phyloP scores from a whole-genome alignment of 1,140 invertebrate genomes.

The Asbolus verrucosus region DNA sequence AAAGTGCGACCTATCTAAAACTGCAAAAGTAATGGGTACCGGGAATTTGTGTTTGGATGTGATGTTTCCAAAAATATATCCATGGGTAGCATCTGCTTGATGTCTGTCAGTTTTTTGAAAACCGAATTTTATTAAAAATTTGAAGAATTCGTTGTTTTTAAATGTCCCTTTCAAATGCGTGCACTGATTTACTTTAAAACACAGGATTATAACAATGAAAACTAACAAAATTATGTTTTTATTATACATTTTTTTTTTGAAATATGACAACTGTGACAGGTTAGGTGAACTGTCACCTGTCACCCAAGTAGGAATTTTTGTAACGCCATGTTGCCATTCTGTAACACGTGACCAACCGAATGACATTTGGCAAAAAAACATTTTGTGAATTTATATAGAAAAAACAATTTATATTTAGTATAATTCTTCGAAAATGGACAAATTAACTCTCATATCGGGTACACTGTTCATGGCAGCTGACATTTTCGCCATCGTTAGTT shows the following conservation, averaged over 20 bases:
- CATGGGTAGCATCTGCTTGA: slow-evolving; percentile 83
- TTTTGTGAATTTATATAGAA: too few species aligned
- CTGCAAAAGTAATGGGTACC: slow-evolving; percentile 84
- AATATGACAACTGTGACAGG: slow-evolving; percentile 54
- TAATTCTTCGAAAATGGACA: slow-evolving; percentile 86
- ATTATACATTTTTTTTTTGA: slow-evolving; percentile 58
- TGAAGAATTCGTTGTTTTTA: slow-evolving; percentile 83
- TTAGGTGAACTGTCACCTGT: slow-evolving; percentile 36
- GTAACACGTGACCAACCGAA: neutral
- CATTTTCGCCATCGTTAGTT: slow-evolving; percentile 92
- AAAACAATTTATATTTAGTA: too few species aligned
- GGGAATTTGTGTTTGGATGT: slow-evolving; percentile 77
- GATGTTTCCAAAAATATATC: slow-evolving; percentile 96
- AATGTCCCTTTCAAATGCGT: slow-evolving; percentile 76
- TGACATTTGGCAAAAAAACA: neutral
- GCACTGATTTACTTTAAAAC: slow-evolving; percentile 53
- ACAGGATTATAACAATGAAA: slow-evolving; percentile 51
- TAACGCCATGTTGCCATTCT: neutral
- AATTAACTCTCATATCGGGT: slow-evolving; percentile 91
- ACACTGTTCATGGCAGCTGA: slow-evolving; percentile 92
- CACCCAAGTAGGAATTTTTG: neutral
- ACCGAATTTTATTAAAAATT: slow-evolving; percentile 94
- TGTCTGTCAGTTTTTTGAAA: slow-evolving; percentile 95
- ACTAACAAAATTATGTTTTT: slow-evolving; percentile 52
- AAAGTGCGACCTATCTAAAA: slow-evolving; percentile 89